Conservation (phyloP, 2,113 vertebrate genomes). For the Nestor notabilis region DNA sequence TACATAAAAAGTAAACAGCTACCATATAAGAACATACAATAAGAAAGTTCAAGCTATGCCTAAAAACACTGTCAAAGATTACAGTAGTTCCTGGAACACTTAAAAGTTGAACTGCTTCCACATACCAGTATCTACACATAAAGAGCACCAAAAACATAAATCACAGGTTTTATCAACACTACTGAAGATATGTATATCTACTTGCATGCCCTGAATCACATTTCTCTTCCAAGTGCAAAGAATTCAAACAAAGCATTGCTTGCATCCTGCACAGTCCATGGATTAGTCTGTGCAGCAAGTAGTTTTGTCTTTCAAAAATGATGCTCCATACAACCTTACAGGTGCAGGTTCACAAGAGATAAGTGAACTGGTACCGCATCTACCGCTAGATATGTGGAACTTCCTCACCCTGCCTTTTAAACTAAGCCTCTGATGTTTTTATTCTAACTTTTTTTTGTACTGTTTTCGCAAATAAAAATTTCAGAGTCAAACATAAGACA, state of each 20-base stretch:
- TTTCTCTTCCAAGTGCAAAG: background rate
- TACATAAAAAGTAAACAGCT: constrained; percentile 9
- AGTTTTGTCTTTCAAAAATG: background rate
- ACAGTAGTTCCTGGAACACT: background rate
- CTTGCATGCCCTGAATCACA: background rate
- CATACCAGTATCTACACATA: background rate
- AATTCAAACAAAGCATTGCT: background rate
- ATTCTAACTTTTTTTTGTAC: background rate
- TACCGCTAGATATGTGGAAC: background rate
- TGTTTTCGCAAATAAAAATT: background rate
- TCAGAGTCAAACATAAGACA: background rate
- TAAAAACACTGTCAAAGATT: constrained; percentile 1
- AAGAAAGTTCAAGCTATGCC: background rate
- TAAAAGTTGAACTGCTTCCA: background rate
- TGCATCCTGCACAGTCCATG: background rate
- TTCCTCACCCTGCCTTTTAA: background rate
- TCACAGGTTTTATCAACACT: background rate
- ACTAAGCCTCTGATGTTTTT: background rate
- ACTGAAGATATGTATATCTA: background rate
- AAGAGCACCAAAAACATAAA: background rate
- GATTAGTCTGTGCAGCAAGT: background rate
- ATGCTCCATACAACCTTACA: background rate
- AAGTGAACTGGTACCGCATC: background rate
- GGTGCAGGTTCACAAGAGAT: background rate
- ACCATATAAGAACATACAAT: background rate